These are phyloP conservation scores for Aegithalos caudatus DNA, from an alignment of 2,113 vertebrate genomes.

Conservation along the genomic window DNA sequence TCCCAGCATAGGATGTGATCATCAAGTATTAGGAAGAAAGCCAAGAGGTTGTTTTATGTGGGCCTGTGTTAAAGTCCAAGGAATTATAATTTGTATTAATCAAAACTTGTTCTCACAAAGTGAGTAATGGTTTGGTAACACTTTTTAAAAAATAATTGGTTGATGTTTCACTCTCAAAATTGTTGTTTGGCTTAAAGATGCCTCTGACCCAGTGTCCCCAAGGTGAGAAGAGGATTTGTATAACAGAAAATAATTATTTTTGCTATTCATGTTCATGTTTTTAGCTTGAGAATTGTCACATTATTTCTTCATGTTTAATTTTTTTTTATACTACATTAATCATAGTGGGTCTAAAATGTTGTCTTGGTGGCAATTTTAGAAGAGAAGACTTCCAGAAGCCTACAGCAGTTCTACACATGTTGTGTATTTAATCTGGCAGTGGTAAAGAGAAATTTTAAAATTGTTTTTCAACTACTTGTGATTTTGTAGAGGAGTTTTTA, in stretches of 20 bases:
- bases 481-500: neutral
- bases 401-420: neutral
- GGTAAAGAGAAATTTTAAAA: neutral
- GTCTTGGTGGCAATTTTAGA: neutral
- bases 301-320: neutral
- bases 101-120: neutral
- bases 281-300: neutral
- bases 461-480: neutral
- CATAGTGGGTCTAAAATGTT: neutral
- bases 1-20: neutral
- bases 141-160: neutral
- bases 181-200: neutral
- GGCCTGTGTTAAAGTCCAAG: neutral
- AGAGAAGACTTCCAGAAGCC: neutral
- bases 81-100: neutral
- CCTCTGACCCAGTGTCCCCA: neutral
- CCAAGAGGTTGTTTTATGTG: neutral
- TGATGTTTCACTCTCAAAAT: neutral
- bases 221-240: neutral
- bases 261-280: accelerated
- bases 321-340: neutral
- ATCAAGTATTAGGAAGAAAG: neutral
- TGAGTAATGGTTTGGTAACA: neutral
- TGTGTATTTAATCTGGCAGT: neutral
- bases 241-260: neutral